These are phyloP conservation scores for Cynopterus sphinx DNA, from an alignment of 2,797 vertebrate species.

Conservation along the genomic window DNA sequence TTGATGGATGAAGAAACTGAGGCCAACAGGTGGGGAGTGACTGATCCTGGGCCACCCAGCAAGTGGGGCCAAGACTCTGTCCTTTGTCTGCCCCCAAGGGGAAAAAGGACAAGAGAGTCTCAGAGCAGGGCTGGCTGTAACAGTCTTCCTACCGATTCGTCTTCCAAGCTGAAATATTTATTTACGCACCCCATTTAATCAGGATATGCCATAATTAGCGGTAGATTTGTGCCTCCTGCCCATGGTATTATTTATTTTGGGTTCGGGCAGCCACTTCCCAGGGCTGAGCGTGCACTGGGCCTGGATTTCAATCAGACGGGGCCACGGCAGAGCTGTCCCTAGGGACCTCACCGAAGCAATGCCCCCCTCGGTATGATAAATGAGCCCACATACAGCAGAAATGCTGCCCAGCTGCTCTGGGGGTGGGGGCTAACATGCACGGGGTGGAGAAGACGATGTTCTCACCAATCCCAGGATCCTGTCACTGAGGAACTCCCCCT, in stretches of 20 bases:
- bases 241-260: slow-evolving; percentile 67
- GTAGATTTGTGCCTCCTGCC: slow-evolving; percentile 75
- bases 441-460: neutral
- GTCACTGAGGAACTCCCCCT: neutral
- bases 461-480: neutral
- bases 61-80: neutral
- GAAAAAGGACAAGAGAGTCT: neutral
- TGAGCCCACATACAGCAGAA: slow-evolving; percentile 28
- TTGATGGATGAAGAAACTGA: neutral
- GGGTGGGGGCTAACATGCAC: neutral
- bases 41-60: neutral
- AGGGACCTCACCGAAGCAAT: neutral
- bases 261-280: slow-evolving; percentile 29
- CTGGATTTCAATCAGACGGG: slow-evolving; percentile 73
- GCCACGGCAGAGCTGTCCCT: neutral
- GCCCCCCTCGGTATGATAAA: slow-evolving; percentile 68
- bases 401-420: slow-evolving; percentile 57
- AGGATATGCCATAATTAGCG: slow-evolving; percentile 71
- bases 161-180: slow-evolving; percentile 69
- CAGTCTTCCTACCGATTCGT: neutral
- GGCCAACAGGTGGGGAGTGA: neutral
- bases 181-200: slow-evolving; percentile 74
- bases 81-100: neutral
- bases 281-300: slow-evolving; percentile 13
- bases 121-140: neutral